These are phyloP conservation scores for Chironomus riparius DNA, from an alignment of 2,888 invertebrate genomes.

Conservation along the genomic window DNA sequence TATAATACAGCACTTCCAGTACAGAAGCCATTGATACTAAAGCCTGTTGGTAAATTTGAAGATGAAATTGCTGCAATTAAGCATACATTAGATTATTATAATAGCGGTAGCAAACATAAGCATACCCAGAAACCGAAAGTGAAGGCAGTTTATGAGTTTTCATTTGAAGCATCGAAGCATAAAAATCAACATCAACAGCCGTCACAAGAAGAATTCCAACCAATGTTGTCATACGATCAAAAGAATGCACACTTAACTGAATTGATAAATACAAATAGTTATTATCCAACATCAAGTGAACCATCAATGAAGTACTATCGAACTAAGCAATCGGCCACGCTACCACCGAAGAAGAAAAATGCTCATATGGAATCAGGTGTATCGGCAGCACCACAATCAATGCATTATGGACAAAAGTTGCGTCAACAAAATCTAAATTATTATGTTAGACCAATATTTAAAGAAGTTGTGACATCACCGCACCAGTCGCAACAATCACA, in stretches of 20 bases:
- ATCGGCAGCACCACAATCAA: background rate
- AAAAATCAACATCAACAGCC: constrained; percentile 35
- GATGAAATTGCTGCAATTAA: constrained; percentile 57
- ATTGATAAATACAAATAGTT: constrained; percentile 31
- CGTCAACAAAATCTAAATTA: constrained; percentile 10
- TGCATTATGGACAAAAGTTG: constrained; percentile 19
- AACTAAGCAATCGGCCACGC: constrained; percentile 56
- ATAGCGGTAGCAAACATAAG: background rate
- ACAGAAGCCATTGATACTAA: constrained; percentile 36
- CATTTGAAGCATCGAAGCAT: constrained; percentile 51
- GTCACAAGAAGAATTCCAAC: constrained; percentile 32
- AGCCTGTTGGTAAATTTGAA: constrained; percentile 50
- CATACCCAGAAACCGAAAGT: constrained; percentile 39
- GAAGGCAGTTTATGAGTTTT: constrained; percentile 60
- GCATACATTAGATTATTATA: constrained; percentile 55
- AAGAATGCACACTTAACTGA: constrained; percentile 31
- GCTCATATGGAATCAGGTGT: background rate
- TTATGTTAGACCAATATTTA: constrained; percentile 2
- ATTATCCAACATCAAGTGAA: constrained; percentile 36
- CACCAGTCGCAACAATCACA: constrained; percentile 7
- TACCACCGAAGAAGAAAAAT: constrained; percentile 40
- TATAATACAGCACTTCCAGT: constrained; percentile 25
- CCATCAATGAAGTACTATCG: constrained; percentile 46
- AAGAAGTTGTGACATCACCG: constrained; percentile 13
- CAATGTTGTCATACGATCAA: constrained; percentile 49